phyloP scores from a whole-genome alignment of 37 sponge, comb jelly and placozoan species.

The Axinella damicornis region DNA sequence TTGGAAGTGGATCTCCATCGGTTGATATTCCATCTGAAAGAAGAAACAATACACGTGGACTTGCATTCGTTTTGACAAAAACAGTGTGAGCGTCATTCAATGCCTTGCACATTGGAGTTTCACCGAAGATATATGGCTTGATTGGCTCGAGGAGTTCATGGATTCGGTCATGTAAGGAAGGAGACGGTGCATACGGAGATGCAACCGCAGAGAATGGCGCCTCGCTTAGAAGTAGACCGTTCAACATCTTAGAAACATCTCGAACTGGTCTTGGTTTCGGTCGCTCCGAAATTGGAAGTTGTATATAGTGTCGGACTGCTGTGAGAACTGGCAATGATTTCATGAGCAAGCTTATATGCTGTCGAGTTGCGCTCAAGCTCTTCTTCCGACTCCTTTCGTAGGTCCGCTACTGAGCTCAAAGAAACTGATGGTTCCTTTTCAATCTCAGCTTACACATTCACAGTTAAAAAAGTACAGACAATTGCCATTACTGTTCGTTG shows the following conservation, averaged over 20 bases:
- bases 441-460: too few species aligned
- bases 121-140: constrained; percentile 52
- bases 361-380: neutral
- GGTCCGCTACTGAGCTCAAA: too few species aligned
- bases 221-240: neutral
- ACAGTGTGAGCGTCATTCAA: constrained; percentile 19
- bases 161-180: constrained; percentile 28
- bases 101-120: constrained; percentile 63
- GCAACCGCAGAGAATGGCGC: too few species aligned
- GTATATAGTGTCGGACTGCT: too few species aligned
- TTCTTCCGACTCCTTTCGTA: neutral
- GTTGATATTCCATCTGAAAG: constrained; percentile 55
- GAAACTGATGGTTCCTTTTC: too few species aligned
- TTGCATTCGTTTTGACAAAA: constrained; percentile 7
- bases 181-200: neutral
- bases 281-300: too few species aligned
- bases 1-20: constrained; percentile 44
- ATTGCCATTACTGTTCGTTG: too few species aligned
- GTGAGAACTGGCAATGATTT: neutral
- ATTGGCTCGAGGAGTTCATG: constrained; percentile 31
- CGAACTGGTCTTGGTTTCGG: constrained; percentile 14
- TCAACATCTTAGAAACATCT: constrained; percentile 30
- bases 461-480: too few species aligned
- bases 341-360: too few species aligned
- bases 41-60: constrained; percentile 43